Evolutionary conservation across 2,888 invertebrate species (phyloP).

Genomic region (Neuroscelio doddi): DNA sequence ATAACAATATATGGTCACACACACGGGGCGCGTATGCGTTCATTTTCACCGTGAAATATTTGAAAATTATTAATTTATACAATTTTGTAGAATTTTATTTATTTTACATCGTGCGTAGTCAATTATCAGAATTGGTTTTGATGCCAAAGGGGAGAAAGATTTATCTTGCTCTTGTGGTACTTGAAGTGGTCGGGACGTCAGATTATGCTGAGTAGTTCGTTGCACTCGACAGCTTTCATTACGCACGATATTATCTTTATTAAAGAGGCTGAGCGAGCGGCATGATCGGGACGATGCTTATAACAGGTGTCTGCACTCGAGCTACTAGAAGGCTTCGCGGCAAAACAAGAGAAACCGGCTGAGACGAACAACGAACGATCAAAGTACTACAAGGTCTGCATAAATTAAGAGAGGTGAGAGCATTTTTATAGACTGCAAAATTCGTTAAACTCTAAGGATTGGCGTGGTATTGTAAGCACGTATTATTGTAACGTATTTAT

Average conservation of each 20-base stretch:
- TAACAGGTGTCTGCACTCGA: constrained; percentile 38
- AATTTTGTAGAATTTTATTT: too few relatives aligned
- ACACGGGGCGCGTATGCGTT: too few relatives aligned
- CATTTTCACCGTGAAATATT: too few relatives aligned
- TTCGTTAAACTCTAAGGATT: constrained; percentile 1
- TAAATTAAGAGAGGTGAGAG: constrained; percentile 37
- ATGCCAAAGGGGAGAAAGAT: neutral
- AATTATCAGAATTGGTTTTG: too few relatives aligned
- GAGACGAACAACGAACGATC: constrained; percentile 26
- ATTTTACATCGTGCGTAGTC: too few relatives aligned
- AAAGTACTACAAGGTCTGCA: constrained; percentile 28
- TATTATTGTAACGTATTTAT: too few relatives aligned
- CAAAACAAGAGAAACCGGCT: constrained; percentile 36
- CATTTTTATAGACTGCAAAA: constrained; percentile 24
- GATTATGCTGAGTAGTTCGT: constrained; percentile 33
- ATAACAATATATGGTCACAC: too few relatives aligned
- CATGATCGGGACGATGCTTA: constrained; percentile 35
- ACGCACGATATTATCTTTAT: constrained; percentile 43
- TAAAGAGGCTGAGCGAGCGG: constrained; percentile 38
- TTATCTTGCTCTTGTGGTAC: too few relatives aligned
- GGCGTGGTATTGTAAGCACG: too few relatives aligned
- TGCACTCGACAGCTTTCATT: constrained; percentile 41
- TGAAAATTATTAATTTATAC: too few relatives aligned
- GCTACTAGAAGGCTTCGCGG: constrained; percentile 29
- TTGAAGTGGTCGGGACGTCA: constrained; percentile 23